Conservation (phyloP, 2,113 vertebrate species). For the Potamarius usumacintae region DNA sequence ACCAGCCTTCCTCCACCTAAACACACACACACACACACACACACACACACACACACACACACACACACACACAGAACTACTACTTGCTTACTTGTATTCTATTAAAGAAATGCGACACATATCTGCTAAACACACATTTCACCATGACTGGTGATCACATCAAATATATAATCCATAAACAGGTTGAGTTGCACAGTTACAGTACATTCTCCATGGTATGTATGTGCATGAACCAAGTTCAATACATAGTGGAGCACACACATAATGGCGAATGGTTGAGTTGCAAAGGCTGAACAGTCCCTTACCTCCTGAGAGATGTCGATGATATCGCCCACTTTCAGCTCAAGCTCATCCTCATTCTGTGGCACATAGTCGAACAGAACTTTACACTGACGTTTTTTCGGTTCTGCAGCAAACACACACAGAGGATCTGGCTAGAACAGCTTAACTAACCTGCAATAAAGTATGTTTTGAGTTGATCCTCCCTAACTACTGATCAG, state of each 20-base stretch:
- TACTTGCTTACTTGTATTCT: background rate
- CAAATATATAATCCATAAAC: too few species aligned
- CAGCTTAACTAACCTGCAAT: constrained; percentile 30
- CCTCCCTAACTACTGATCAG: constrained; percentile 6
- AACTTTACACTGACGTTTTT: constrained; percentile 86
- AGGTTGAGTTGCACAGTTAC: background rate
- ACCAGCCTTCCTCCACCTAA: constrained; percentile 98
- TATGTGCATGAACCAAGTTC: too few species aligned
- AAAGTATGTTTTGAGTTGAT: background rate
- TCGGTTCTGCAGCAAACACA: constrained; percentile 72
- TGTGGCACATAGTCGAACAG: constrained; percentile 86
- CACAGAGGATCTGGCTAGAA: constrained; percentile 11
- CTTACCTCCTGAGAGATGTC: constrained; percentile 89
- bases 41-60: background rate
- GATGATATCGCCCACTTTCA: constrained; percentile 85
- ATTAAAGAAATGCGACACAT: background rate
- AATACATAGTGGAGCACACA: background rate
- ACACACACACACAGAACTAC: constrained; percentile 7
- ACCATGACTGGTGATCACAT: background rate
- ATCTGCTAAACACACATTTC: background rate
- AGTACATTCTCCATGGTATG: background rate
- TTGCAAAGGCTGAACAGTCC: background rate
- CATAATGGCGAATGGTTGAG: background rate
- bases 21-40: constrained; percentile 10
- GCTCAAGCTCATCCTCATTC: constrained; percentile 93